These are phyloP conservation scores for Heteromormyrus szaboi DNA, from an alignment of 2,797 vertebrate genomes.

Conservation along the genomic window DNA sequence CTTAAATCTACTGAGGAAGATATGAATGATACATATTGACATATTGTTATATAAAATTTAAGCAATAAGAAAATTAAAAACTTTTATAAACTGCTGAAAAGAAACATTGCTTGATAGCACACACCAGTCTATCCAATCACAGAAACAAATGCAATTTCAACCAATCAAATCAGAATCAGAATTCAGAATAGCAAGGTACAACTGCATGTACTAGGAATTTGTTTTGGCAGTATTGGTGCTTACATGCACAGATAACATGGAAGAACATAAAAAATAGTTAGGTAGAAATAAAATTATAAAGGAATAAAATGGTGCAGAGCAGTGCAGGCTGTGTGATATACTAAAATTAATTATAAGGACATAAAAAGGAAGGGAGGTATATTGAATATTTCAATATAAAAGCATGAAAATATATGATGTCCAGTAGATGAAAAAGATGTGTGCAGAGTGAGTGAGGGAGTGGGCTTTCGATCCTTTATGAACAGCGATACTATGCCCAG, in stretches of 20 bases:
- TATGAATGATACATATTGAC: neutral
- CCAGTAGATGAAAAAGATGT: neutral
- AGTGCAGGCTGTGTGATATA: neutral
- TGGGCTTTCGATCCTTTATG: neutral
- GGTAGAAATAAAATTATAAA: neutral
- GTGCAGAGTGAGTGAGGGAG: neutral
- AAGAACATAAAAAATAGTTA: neutral
- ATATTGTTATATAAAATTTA: neutral
- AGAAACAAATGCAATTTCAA: neutral
- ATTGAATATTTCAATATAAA: neutral
- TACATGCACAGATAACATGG: neutral
- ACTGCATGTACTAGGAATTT: neutral
- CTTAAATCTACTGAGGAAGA: neutral
- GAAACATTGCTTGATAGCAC: neutral
- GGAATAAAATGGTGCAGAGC: neutral
- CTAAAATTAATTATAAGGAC: neutral
- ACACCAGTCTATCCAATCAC: neutral
- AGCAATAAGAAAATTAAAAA: neutral
- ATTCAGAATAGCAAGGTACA: neutral
- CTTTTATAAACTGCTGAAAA: neutral
- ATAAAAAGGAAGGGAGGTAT: neutral
- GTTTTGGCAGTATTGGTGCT: neutral
- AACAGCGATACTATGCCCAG: neutral
- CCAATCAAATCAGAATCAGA: neutral
- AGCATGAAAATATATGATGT: neutral